A percentile compares a stretch with the other conserved stretches of the same genome.
Evolutionary conservation across 2,888 invertebrate species (phyloP).

Genomic region (Philaethria dido): DNA sequence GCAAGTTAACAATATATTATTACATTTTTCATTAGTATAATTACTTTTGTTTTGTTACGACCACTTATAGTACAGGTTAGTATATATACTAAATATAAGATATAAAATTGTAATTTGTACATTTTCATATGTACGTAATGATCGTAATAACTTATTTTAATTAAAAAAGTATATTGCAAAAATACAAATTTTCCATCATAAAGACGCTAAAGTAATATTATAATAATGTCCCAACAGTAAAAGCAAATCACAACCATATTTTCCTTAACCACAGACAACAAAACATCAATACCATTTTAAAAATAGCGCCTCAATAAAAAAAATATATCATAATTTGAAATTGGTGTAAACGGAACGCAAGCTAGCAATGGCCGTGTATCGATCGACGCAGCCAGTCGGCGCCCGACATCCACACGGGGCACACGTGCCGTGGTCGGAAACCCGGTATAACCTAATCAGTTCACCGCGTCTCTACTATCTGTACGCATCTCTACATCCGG

Average conservation of each 20-base stretch:
- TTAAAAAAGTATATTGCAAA: too few relatives aligned
- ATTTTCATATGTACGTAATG: too few relatives aligned
- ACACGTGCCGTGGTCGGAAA: conserved; percentile 54
- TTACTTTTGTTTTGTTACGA: conserved; percentile 1
- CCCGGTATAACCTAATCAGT: conserved; percentile 48
- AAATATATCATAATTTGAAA: conserved; percentile 49
- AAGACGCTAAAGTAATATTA: too few relatives aligned
- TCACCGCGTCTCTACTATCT: conserved; percentile 43
- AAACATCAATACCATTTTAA: conserved; percentile 25
- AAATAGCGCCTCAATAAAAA: conserved; percentile 47
- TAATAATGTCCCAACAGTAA: too few relatives aligned
- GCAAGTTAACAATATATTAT: neutral
- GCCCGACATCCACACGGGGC: conserved; percentile 67
- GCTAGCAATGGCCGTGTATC: conserved; percentile 73
- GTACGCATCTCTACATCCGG: conserved; percentile 42
- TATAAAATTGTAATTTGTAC: too few relatives aligned
- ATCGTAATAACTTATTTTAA: too few relatives aligned
- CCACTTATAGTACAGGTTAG: neutral
- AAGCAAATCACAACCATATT: too few relatives aligned
- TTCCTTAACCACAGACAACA: neutral
- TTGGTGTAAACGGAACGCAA: conserved; percentile 69
- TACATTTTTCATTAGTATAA: neutral
- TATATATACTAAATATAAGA: neutral
- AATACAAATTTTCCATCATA: neutral
- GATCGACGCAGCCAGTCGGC: conserved; percentile 79